These are phyloP conservation scores for Micromussa lordhowensis DNA, from an alignment of 92 coral and sea anemone genomes.

Conservation along the genomic window DNA sequence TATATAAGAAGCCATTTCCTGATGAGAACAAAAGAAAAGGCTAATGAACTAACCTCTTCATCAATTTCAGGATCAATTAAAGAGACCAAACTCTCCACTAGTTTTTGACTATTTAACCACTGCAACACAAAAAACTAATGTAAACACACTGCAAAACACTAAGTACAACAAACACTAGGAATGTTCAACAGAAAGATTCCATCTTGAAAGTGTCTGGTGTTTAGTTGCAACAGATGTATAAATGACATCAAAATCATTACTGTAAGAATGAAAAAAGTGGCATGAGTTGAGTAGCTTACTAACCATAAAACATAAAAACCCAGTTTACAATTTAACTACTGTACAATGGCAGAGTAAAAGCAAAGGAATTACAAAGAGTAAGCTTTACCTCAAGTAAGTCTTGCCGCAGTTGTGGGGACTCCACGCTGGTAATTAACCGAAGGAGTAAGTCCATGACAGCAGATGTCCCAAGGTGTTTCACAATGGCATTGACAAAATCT, in stretches of 20 bases:
- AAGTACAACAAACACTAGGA: too few species aligned
- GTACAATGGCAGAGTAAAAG: not conserved
- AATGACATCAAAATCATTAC: not conserved
- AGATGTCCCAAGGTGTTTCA: slow-evolving; percentile 95
- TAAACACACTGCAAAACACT: too few species aligned
- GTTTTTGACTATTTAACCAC: slow-evolving; percentile 92
- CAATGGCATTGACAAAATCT: slow-evolving; percentile 82
- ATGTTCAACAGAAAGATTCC: too few species aligned
- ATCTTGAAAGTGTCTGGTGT: too few species aligned
- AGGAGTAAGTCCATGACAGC: slow-evolving; percentile 97
- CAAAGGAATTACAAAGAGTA: not conserved
- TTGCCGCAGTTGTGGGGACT: slow-evolving; percentile 86
- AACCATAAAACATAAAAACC: not conserved
- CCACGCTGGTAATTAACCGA: slow-evolving; percentile 90
- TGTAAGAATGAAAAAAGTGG: not conserved
- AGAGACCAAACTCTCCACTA: slow-evolving; percentile 86
- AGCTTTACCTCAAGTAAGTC: slow-evolving; percentile 86
- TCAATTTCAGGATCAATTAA: slow-evolving; percentile 90
- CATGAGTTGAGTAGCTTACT: not conserved
- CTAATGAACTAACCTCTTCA: slow-evolving; percentile 80
- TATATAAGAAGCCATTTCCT: not conserved
- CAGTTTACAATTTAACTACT: not conserved
- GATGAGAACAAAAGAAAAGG: not conserved
- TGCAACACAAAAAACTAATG: slow-evolving; percentile 31
- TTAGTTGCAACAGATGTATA: not conserved